Evolutionary conservation across 2,888 invertebrate species (phyloP).

Genomic region (Lasius platythorax): DNA sequence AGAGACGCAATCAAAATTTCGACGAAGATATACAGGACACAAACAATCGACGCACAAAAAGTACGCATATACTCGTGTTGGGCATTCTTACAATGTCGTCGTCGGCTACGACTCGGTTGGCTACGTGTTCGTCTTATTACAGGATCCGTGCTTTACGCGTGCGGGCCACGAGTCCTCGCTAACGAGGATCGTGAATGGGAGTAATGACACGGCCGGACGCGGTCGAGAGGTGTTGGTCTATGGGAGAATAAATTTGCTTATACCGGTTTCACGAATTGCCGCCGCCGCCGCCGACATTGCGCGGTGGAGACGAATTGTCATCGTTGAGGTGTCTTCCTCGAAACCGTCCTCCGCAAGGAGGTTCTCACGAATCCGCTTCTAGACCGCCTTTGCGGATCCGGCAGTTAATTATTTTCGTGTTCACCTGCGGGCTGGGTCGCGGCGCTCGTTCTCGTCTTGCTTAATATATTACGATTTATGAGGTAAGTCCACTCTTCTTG

Average conservation of each 20-base stretch:
- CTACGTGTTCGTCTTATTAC: slow-evolving; percentile 69
- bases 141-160: slow-evolving; percentile 72
- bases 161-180: slow-evolving; percentile 69
- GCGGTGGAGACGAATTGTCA: slow-evolving; percentile 68
- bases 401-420: slow-evolving; percentile 60
- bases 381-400: slow-evolving; percentile 35
- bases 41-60: slow-evolving; percentile 64
- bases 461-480: slow-evolving; percentile 40
- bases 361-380: slow-evolving; percentile 52
- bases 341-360: slow-evolving; percentile 48
- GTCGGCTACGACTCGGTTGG: slow-evolving; percentile 60
- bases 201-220: slow-evolving; percentile 83
- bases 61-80: slow-evolving; percentile 7
- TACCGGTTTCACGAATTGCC: slow-evolving; percentile 77
- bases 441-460: slow-evolving; percentile 51
- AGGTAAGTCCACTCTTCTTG: slow-evolving; percentile 12
- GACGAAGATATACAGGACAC: slow-evolving; percentile 17
- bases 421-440: slow-evolving; percentile 45
- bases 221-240: slow-evolving; percentile 78
- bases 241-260: slow-evolving; percentile 80
- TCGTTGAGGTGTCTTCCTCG: slow-evolving; percentile 47
- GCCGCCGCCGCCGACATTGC: slow-evolving; percentile 57
- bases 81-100: slow-evolving; percentile 50
- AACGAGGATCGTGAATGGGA: slow-evolving; percentile 83
- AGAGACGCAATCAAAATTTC: slow-evolving; percentile 1